Conservation (phyloP, 2,113 vertebrate species). For the Xenopus borealis region DNA sequence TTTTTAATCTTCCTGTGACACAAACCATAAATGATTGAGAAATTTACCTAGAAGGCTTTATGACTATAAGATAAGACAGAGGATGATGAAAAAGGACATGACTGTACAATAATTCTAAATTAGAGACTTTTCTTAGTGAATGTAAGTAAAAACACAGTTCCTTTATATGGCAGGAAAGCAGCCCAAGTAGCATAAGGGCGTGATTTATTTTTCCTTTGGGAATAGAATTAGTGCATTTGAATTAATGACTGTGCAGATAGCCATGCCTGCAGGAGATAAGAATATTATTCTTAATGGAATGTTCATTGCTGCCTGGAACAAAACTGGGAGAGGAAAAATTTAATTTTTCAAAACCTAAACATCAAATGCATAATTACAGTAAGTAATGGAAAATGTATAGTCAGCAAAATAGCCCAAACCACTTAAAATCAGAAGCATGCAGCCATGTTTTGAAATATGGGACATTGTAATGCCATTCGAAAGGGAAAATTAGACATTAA, state of each 20-base stretch:
- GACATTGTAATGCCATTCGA: neutral
- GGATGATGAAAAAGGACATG: slow-evolving; percentile 36
- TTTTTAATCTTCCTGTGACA: slow-evolving; percentile 8
- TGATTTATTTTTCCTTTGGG: slow-evolving; percentile 44
- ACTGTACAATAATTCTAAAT: slow-evolving; percentile 45
- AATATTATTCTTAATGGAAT: slow-evolving; percentile 47
- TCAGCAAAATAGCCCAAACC: slow-evolving; percentile 39
- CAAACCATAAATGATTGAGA: slow-evolving; percentile 45
- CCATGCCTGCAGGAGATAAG: slow-evolving; percentile 44
- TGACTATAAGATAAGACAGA: slow-evolving; percentile 38
- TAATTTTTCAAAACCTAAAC: slow-evolving; percentile 43
- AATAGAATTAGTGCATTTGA: slow-evolving; percentile 47
- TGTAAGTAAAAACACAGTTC: slow-evolving; percentile 39
- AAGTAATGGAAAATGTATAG: slow-evolving; percentile 37
- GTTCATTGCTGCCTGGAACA: slow-evolving; percentile 43
- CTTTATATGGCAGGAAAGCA: slow-evolving; percentile 35
- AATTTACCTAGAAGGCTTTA: slow-evolving; percentile 40
- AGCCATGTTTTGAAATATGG: slow-evolving; percentile 8
- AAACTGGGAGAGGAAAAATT: slow-evolving; percentile 38
- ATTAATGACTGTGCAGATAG: slow-evolving; percentile 44
- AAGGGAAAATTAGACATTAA: no score
- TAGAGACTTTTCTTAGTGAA: slow-evolving; percentile 43
- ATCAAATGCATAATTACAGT: slow-evolving; percentile 44
- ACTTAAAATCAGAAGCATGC: slow-evolving; percentile 32
- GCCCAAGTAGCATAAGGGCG: slow-evolving; percentile 37